These are phyloP conservation scores for Hylyphantes graminicola DNA, from an alignment of 1,140 invertebrate genomes.

Conservation along the genomic window DNA sequence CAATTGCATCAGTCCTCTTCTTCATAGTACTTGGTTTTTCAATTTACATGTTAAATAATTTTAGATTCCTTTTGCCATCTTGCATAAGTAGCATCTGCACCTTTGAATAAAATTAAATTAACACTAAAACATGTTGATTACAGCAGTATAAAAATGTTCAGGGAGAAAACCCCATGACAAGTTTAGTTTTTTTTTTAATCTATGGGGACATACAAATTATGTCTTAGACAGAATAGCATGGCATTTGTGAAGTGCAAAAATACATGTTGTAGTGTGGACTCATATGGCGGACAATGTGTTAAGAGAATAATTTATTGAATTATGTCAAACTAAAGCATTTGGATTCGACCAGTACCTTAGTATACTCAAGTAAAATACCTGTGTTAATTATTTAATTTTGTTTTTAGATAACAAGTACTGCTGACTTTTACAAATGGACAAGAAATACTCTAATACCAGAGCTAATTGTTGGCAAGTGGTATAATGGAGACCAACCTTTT, in stretches of 20 bases:
- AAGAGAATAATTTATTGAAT: background rate
- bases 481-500: conserved; percentile 71
- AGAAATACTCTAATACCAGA: conserved; percentile 68
- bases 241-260: background rate
- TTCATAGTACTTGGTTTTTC: no score
- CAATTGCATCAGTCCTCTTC: no score
- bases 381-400: background rate
- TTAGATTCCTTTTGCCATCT: no score
- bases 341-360: no score
- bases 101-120: no score
- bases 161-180: background rate
- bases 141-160: background rate
- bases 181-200: background rate
- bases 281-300: background rate
- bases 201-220: background rate
- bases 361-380: background rate
- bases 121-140: no score
- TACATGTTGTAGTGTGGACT: background rate
- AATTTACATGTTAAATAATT: no score
- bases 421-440: conserved; percentile 70
- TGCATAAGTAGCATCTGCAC: no score
- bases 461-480: conserved; percentile 70
- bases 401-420: conserved; percentile 46
- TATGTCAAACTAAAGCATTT: background rate
- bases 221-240: background rate